Base-by-base conservation (phyloP, 2,888 invertebrate species). In the Latrodectus hesperus region DNA sequence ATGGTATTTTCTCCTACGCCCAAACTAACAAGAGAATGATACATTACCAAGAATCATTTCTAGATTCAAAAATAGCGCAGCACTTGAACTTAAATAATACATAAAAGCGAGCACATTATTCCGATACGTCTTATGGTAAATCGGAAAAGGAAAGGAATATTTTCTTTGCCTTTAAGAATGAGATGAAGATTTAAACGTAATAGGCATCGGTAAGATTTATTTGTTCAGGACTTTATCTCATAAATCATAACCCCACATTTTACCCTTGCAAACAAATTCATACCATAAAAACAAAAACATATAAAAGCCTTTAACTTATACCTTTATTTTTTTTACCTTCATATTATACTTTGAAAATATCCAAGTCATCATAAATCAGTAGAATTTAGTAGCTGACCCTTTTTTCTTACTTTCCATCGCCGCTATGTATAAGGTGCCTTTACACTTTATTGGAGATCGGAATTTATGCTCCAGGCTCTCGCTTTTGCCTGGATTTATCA, bases 341-440 rank as follows among this genome's bases (percentile, higher is more conserved):
- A 53, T 65, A 84, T 84, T 84, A 84, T 78, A 84, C 84, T 77
- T 84, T 84, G 72, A 84, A 84, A 84, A 84, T 67, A 84, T 60
- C 84, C 77, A 67, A 77, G 84, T 78, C 77, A 67, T 67, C 84
- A 78, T 84, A 84, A 84, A 84, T 84, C 84, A 84, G 72, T 65
- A 64, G 60, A 76, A 83, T 76, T 83, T 76, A 71, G 75, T 83
- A 65, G 74, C 52, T 52, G 26, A 52, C 74, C 55, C 60, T 55
- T 65, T 49, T 67, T 52, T 22, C 53, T 53, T n/a, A 16, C 22
- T 53, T 70, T 71, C 71, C 12, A 10, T n/a, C 53, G 9, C n/a
- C 72, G 38, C 38, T 16, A 14, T 14, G 67, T 52, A 68, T 10
- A 67, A 14, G 52, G 68, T 67, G 76, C 71, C 70, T 83, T 77